Evolutionary conservation across 2,113 vertebrate genomes (phyloP).

Genomic region (Poeciliopsis retropinna): DNA sequence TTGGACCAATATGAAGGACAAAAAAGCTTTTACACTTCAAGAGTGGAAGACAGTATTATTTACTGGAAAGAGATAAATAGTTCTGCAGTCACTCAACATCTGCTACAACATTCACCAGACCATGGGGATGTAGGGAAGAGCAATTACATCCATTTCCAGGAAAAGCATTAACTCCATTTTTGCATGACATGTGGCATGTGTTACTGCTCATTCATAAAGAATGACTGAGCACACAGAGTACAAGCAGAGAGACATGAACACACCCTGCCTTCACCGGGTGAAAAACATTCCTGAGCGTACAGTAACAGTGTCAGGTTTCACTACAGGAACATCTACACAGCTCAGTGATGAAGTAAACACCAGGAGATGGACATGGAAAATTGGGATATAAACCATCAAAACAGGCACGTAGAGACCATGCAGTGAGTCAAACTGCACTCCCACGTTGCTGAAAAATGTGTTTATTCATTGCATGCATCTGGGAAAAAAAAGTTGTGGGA

Average conservation of each 20-base stretch:
- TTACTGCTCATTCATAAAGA: constrained; percentile 70
- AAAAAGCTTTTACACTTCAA: constrained; percentile 11
- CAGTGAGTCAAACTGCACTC: constrained; percentile 26
- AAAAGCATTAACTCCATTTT: constrained; percentile 43
- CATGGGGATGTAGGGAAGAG: constrained; percentile 5
- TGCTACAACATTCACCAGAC: constrained; percentile 39
- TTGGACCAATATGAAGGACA: constrained; percentile 9
- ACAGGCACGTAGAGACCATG: constrained; percentile 65
- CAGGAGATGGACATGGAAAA: constrained; percentile 44
- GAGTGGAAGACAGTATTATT: constrained; percentile 31
- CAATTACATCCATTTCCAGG: constrained; percentile 38
- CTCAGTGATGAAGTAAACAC: constrained; percentile 66
- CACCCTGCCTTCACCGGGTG: constrained; percentile 41
- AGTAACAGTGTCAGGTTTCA: constrained; percentile 70
- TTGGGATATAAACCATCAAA: constrained; percentile 51
- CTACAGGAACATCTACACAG: constrained; percentile 41
- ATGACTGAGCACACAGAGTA: constrained; percentile 47
- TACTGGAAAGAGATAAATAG: constrained; percentile 32
- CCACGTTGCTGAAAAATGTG: constrained; percentile 24
- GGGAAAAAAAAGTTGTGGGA: constrained; percentile 36
- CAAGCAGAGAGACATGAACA: constrained; percentile 43
- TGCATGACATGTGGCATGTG: constrained; percentile 55
- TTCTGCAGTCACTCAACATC: constrained; percentile 34
- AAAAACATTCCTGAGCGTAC: constrained; percentile 73
- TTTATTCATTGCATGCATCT: constrained; percentile 22